Conservation (phyloP, 2,113 vertebrate species). For the Serilophus lunatus region DNA sequence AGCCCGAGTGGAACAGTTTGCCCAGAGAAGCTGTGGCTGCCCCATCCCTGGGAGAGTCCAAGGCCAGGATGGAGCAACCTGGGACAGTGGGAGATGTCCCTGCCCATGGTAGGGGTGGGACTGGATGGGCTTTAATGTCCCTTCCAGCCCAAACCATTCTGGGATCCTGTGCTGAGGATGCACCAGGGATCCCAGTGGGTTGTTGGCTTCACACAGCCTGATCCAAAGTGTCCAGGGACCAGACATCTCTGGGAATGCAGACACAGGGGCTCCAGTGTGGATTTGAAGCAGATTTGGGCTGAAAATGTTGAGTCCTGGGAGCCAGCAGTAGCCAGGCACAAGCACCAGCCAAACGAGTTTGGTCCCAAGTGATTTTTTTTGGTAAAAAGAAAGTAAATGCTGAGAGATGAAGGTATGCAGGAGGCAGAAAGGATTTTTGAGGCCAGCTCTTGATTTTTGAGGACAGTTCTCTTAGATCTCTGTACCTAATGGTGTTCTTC, state of each 20-base stretch:
- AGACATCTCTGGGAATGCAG: background rate
- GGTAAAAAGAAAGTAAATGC: background rate
- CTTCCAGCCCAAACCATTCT: background rate
- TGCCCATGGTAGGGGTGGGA: background rate
- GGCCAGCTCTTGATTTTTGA: background rate
- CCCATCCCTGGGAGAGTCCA: background rate
- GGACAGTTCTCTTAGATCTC: background rate
- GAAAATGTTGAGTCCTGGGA: background rate
- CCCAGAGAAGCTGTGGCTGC: background rate
- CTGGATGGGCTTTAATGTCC: rapidly evolving
- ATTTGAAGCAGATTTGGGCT: background rate
- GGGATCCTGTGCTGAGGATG: background rate
- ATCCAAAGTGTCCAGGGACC: rapidly evolving
- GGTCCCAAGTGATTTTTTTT: background rate
- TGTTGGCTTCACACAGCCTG: background rate
- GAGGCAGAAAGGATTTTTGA: background rate
- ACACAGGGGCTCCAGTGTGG: rapidly evolving
- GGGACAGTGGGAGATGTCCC: background rate
- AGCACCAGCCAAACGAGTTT: too few species aligned
- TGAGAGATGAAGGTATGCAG: background rate
- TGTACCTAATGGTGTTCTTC: background rate
- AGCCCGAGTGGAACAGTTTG: background rate
- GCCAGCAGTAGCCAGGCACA: rapidly evolving
- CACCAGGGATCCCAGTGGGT: rapidly evolving
- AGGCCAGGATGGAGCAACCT: background rate